Percentiles rank a stretch among this genome's conserved stretches.
Conservation (phyloP, 2,888 invertebrate genomes). For the Zeuzera pyrina region DNA sequence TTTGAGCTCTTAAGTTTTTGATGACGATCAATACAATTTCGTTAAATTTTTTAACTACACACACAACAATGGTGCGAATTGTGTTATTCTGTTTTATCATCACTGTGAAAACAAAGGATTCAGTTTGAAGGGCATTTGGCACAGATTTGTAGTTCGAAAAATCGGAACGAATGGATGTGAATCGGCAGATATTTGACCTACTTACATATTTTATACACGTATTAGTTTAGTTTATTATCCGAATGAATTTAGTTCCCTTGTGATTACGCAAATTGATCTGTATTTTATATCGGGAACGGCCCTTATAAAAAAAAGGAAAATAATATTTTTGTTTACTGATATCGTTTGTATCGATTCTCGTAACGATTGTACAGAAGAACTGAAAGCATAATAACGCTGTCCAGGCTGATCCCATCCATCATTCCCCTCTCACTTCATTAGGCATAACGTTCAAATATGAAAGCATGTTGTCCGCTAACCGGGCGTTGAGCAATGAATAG, state of each 20-base stretch:
- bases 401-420: slow-evolving; percentile 49
- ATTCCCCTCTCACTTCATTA: slow-evolving; percentile 66
- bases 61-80: too few relatives aligned
- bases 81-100: too few relatives aligned
- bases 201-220: slow-evolving; percentile 35
- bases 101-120: too few relatives aligned
- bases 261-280: background rate
- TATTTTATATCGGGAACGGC: background rate
- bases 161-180: slow-evolving; percentile 41
- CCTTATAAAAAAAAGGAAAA: too few relatives aligned
- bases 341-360: slow-evolving; percentile 22
- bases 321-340: slow-evolving; percentile 18
- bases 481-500: slow-evolving; percentile 12
- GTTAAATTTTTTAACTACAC: too few relatives aligned
- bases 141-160: slow-evolving; percentile 7
- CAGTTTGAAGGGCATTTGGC: too few relatives aligned
- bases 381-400: slow-evolving; percentile 29
- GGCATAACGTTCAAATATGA: slow-evolving; percentile 42
- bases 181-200: slow-evolving; percentile 46
- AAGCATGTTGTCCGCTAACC: slow-evolving; percentile 42
- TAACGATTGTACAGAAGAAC: slow-evolving; percentile 31
- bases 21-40: too few relatives aligned
- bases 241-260: too few relatives aligned
- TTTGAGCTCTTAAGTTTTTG: too few relatives aligned
- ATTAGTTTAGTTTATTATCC: background rate